These are phyloP conservation scores for Serrognathus titanus DNA, from an alignment of 2,888 invertebrate genomes.

Conservation along the genomic window DNA sequence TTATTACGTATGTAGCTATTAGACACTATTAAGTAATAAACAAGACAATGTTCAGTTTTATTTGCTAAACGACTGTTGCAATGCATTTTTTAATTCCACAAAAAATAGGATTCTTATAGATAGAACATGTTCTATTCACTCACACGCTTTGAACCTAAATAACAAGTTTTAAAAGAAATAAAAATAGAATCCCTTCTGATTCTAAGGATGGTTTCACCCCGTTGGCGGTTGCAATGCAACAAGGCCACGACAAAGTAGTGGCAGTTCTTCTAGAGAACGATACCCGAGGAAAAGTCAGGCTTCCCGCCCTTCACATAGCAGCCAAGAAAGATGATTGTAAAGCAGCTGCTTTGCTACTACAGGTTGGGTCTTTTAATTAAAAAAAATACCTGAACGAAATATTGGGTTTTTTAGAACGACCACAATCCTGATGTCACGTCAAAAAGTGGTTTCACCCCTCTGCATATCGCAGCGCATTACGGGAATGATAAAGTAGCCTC, in stretches of 20 bases:
- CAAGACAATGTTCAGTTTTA: too few species aligned
- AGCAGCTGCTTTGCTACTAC: constrained; percentile 86
- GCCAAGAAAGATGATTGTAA: constrained; percentile 98
- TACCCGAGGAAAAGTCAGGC: constrained; percentile 89
- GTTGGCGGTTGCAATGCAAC: constrained; percentile 98
- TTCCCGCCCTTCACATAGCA: constrained; percentile 96
- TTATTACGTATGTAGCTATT: too few species aligned
- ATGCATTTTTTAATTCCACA: too few species aligned
- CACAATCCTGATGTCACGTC: constrained; percentile 96
- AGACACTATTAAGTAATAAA: too few species aligned
- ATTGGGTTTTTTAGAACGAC: constrained; percentile 64
- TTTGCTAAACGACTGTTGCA: too few species aligned
- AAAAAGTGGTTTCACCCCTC: constrained; percentile 96
- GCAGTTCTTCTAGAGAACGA: constrained; percentile 94
- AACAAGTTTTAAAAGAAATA: too few species aligned
- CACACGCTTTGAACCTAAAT: too few species aligned
- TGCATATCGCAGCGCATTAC: constrained; percentile 98
- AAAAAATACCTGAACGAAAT: background rate
- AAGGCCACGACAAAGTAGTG: constrained; percentile 95
- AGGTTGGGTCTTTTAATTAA: constrained; percentile 47
- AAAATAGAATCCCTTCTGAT: background rate
- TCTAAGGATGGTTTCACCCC: constrained; percentile 94
- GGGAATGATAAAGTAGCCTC: constrained; percentile 93
- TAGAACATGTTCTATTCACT: too few species aligned
- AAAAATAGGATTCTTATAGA: too few species aligned